phyloP scores from a whole-genome alignment of 2,797 vertebrate genomes.

The Nannoperca obscura region DNA sequence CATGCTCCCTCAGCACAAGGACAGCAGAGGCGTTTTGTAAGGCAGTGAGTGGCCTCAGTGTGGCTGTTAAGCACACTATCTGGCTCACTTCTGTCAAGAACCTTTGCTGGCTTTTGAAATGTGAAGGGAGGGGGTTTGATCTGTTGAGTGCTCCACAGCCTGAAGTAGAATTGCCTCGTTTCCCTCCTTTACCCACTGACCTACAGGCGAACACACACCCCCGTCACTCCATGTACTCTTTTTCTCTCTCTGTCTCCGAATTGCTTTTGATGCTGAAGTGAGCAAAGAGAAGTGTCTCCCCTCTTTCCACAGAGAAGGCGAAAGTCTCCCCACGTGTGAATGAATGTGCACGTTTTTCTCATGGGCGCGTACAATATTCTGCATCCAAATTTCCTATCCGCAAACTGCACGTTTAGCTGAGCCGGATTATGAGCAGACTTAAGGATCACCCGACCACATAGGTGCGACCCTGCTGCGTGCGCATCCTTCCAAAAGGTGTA shows the following conservation, averaged over 20 bases:
- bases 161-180: conserved; percentile 42
- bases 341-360: conserved; percentile 32
- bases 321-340: conserved; percentile 26
- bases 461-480: conserved; percentile 24
- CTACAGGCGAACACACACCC: conserved; percentile 22
- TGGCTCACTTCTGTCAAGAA: conserved; percentile 33
- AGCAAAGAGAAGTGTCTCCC: conserved; percentile 24
- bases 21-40: background rate
- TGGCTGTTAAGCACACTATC: conserved; percentile 32
- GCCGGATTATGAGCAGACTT: conserved; percentile 18
- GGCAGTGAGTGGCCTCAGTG: conserved; percentile 12
- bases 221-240: background rate
- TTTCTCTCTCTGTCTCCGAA: conserved; percentile 15
- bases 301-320: conserved; percentile 4
- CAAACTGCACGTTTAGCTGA: conserved; percentile 26
- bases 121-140: conserved; percentile 47
- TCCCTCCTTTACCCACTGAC: conserved; percentile 39
- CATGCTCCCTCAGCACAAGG: conserved; percentile 23
- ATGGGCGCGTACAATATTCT: conserved; percentile 6
- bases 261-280: conserved; percentile 39
- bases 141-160: conserved; percentile 30
- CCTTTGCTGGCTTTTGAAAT: conserved; percentile 42
- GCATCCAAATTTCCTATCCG: conserved; percentile 27
- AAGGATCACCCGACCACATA: conserved; percentile 17
- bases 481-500: conserved; percentile 34